phyloP scores from a whole-genome alignment of 1,140 invertebrate genomes.

The Papilio machaon region DNA sequence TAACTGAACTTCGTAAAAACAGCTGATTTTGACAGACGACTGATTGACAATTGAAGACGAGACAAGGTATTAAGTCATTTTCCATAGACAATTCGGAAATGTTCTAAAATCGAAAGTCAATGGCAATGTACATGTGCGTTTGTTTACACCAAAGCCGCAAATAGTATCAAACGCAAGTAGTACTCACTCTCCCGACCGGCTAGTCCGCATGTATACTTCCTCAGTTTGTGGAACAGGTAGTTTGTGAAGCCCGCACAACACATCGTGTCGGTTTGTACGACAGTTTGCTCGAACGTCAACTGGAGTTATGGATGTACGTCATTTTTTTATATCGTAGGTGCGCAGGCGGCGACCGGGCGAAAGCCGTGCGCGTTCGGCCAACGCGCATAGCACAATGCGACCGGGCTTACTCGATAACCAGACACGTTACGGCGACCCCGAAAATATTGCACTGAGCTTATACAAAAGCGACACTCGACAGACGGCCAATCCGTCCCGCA shows the following conservation, averaged over 20 bases:
- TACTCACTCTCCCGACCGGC: conserved; percentile 77
- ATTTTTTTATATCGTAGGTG: conserved; percentile 61
- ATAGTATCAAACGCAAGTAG: conserved; percentile 23
- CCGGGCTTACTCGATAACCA: conserved; percentile 50
- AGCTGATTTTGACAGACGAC: conserved; percentile 28
- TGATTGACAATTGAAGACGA: neutral
- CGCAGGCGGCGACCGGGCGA: conserved; percentile 57
- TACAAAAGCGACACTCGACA: conserved; percentile 51
- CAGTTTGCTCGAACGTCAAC: conserved; percentile 55
- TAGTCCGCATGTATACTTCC: conserved; percentile 78
- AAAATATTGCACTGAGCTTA: conserved; percentile 63
- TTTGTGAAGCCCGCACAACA: conserved; percentile 73
- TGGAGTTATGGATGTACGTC: conserved; percentile 59
- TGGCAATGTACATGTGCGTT: conserved; percentile 26
- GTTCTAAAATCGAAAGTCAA: conserved; percentile 21
- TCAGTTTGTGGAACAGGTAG: conserved; percentile 74
- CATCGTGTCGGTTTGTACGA: conserved; percentile 63
- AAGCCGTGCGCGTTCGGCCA: conserved; percentile 64
- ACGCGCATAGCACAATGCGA: conserved; percentile 68
- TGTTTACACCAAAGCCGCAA: conserved; percentile 38
- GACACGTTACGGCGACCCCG: conserved; percentile 52
- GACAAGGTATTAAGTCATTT: conserved; percentile 1
- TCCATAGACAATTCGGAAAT: neutral
- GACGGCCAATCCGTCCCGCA: conserved; percentile 46
- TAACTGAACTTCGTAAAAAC: conserved; percentile 12